A percentile compares a stretch with the other conserved stretches of the same genome.
These are phyloP conservation scores for Pangasius mekongensis DNA, from an alignment of 2,797 vertebrate genomes.

Conservation along the genomic window DNA sequence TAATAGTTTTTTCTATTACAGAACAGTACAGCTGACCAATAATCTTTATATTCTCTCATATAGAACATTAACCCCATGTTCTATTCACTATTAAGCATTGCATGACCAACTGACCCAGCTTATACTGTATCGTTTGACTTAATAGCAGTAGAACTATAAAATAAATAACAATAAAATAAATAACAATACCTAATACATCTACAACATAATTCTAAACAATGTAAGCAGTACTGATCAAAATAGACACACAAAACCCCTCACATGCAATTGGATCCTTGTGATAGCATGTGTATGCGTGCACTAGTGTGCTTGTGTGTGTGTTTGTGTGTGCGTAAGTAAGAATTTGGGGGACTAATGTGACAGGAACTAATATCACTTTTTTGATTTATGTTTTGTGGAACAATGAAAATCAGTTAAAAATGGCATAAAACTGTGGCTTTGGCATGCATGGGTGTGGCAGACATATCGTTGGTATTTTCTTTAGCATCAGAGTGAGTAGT, in stretches of 20 bases:
- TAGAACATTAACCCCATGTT: not conserved
- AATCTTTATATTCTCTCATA: not conserved
- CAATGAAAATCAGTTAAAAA: not conserved
- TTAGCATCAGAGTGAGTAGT: not conserved
- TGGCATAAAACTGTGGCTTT: not conserved
- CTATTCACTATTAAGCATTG: not conserved
- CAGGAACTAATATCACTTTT: too few species aligned
- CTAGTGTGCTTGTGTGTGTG: too few species aligned
- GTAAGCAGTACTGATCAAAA: not conserved
- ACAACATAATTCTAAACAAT: not conserved
- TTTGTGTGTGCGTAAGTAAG: not conserved
- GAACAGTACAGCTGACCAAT: not conserved
- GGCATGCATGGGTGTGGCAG: not conserved
- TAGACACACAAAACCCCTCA: not conserved
- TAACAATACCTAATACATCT: not conserved
- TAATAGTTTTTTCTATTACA: not conserved
- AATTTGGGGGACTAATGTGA: not conserved
- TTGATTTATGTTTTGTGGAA: not conserved
- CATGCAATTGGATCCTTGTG: not conserved
- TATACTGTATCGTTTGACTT: not conserved
- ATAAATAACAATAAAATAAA: not conserved
- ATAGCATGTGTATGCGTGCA: not conserved
- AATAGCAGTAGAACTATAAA: not conserved
- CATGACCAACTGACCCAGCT: not conserved
- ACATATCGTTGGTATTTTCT: not conserved